Conservation (phyloP, 1,140 invertebrate genomes). For the Colletes latitarsis region DNA sequence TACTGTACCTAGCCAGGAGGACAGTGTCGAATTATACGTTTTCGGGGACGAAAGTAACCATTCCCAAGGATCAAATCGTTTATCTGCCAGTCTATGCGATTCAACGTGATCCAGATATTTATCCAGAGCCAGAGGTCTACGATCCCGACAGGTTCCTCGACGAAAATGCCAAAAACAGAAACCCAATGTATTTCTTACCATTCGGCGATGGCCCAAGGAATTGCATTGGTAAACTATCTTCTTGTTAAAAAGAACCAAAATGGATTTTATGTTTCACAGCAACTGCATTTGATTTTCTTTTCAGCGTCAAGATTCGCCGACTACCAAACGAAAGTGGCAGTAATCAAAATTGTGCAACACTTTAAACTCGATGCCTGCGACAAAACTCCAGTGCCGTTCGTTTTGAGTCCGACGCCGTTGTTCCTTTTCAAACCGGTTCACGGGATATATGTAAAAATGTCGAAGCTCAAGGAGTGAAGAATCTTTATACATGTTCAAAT, state of each 20-base stretch:
- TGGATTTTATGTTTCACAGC: background rate
- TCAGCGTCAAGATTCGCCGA: constrained; percentile 45
- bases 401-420: background rate
- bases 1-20: background rate
- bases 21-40: constrained; percentile 32
- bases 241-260: background rate
- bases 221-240: constrained; percentile 42
- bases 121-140: constrained; percentile 42
- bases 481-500: background rate
- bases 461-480: background rate
- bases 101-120: constrained; percentile 41
- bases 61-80: constrained; percentile 8
- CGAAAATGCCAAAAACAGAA: background rate
- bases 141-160: constrained; percentile 41
- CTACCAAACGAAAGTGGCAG: constrained; percentile 26
- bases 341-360: constrained; percentile 42
- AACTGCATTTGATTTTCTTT: background rate
- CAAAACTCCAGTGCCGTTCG: constrained; percentile 35
- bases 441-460: constrained; percentile 30
- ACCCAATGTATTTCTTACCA: constrained; percentile 43
- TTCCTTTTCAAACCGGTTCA: constrained; percentile 18
- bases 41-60: constrained; percentile 2
- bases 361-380: constrained; percentile 43
- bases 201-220: constrained; percentile 49
- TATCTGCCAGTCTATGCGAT: constrained; percentile 19